A percentile compares a stretch with the other conserved stretches of the same genome.
phyloP scores from a whole-genome alignment of 2,888 invertebrate genomes.

The Campoplex capitator region DNA sequence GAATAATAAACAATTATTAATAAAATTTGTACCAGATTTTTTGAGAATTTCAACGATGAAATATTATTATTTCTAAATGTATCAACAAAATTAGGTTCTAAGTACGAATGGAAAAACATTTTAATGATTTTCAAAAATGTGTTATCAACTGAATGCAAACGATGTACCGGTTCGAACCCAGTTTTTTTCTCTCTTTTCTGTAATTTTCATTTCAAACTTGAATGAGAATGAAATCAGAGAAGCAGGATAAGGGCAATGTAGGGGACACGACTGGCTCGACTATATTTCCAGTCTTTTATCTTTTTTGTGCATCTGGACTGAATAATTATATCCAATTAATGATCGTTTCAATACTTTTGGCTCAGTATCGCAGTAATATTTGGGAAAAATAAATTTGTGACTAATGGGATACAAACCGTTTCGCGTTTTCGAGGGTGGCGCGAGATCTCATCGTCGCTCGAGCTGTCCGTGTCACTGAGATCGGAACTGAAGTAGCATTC shows the following conservation, averaged over 20 bases:
- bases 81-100: too few species aligned
- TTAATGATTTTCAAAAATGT: too few species aligned
- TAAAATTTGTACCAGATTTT: too few species aligned
- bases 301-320: not conserved
- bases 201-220: not conserved
- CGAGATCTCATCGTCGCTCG: slow-evolving; percentile 84
- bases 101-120: too few species aligned
- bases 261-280: not conserved
- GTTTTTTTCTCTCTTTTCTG: too few species aligned
- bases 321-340: not conserved
- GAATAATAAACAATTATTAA: too few species aligned
- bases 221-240: not conserved
- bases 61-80: too few species aligned
- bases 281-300: not conserved
- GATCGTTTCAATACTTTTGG: not conserved
- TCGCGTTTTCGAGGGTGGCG: slow-evolving; percentile 71
- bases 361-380: not conserved
- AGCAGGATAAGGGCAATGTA: too few species aligned
- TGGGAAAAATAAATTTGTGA: not conserved
- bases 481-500: slow-evolving; percentile 91
- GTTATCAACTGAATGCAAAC: too few species aligned
- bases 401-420: slow-evolving; percentile 68
- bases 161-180: too few species aligned
- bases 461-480: slow-evolving; percentile 87
- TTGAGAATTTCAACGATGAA: too few species aligned